Conservation (phyloP, 2,888 invertebrate species). For the Formica aserva region DNA sequence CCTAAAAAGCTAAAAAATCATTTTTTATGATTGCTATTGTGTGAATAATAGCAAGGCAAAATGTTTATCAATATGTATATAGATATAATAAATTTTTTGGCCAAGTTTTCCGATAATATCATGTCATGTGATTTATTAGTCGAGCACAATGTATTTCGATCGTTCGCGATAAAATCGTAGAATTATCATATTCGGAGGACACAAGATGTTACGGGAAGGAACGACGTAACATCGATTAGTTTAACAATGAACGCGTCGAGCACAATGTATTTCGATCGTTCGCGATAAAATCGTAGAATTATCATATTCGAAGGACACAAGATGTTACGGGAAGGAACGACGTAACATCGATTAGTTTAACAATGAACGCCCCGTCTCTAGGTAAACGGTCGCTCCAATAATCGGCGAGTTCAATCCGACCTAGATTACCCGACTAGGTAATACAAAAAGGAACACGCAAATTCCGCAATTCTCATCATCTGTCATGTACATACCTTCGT, state of each 20-base stretch:
- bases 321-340: slow-evolving; percentile 2
- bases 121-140: slow-evolving; percentile 51
- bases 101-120: background rate
- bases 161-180: background rate
- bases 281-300: background rate
- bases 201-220: background rate
- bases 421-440: background rate
- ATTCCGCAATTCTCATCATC: background rate
- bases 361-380: slow-evolving; percentile 18
- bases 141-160: slow-evolving; percentile 53
- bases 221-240: slow-evolving; percentile 37
- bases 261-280: slow-evolving; percentile 24
- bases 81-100: background rate
- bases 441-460: background rate
- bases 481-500: slow-evolving; percentile 89
- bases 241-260: slow-evolving; percentile 56
- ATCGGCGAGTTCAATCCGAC: background rate
- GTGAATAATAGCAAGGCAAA: background rate
- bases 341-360: slow-evolving; percentile 35
- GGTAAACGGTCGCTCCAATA: background rate
- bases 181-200: background rate
- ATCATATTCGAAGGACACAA: background rate
- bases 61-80: background rate
- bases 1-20: background rate
- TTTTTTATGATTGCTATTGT: background rate